Percentiles rank a stretch among this genome's conserved stretches.
Conservation (phyloP, 1,140 invertebrate species). For the Mesaphorura yosii region DNA sequence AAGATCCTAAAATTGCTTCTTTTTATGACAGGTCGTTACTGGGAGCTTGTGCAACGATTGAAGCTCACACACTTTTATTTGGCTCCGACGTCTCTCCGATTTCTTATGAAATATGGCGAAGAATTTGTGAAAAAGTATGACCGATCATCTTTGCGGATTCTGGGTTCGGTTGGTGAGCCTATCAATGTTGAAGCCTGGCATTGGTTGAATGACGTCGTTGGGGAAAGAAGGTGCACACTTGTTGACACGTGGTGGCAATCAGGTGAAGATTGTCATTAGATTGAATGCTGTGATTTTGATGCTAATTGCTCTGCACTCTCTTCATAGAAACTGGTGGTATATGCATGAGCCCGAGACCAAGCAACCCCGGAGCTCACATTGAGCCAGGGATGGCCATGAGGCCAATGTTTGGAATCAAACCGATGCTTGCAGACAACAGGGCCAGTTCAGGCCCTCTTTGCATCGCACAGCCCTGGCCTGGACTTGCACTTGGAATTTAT, state of each 20-base stretch:
- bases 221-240: slow-evolving; percentile 69
- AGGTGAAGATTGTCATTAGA: slow-evolving; percentile 18
- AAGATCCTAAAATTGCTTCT: background rate
- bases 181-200: slow-evolving; percentile 97
- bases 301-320: too few species aligned
- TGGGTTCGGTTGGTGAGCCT: slow-evolving; percentile 57
- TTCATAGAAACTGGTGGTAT: slow-evolving; percentile 95
- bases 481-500: slow-evolving; percentile 88
- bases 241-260: slow-evolving; percentile 96
- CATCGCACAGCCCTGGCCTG: slow-evolving; percentile 88
- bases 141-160: slow-evolving; percentile 39
- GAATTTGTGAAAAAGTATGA: slow-evolving; percentile 41
- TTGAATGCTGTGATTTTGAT: slow-evolving; percentile 10
- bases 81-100: slow-evolving; percentile 44
- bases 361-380: slow-evolving; percentile 7
- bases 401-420: slow-evolving; percentile 29
- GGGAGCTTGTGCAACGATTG: slow-evolving; percentile 43
- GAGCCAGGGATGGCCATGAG: slow-evolving; percentile 29
- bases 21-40: slow-evolving; percentile 40
- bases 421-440: slow-evolving; percentile 75
- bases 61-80: slow-evolving; percentile 45
- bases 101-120: slow-evolving; percentile 40
- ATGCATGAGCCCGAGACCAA: slow-evolving; percentile 85
- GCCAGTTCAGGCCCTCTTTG: slow-evolving; percentile 87
- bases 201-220: slow-evolving; percentile 87